Evolutionary conservation across 1,140 invertebrate species (phyloP).

Genomic region (Caenorhabditis inopinata): DNA sequence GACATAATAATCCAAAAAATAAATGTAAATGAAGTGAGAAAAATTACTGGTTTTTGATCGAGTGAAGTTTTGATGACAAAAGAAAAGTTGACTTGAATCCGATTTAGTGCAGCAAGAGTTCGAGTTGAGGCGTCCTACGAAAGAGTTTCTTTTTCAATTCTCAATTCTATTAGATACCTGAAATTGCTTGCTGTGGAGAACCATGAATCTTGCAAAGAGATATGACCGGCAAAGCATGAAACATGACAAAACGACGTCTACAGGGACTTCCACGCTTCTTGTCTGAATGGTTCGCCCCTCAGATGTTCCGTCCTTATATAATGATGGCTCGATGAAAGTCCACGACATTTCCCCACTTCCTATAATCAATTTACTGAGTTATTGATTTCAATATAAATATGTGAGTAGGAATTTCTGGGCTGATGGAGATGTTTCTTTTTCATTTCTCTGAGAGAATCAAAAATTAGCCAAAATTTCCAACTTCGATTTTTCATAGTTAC

Average conservation of each 20-base stretch:
- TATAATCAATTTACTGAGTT: background rate
- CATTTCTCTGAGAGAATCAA: no score
- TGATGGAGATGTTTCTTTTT: no score
- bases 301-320: background rate
- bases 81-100: constrained; percentile 84
- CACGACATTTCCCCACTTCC: background rate
- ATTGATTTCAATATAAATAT: background rate
- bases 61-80: constrained; percentile 99
- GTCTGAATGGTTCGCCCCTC: background rate
- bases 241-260: constrained; percentile 77
- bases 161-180: constrained; percentile 46
- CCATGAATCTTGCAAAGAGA: constrained; percentile 97
- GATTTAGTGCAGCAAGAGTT: constrained; percentile 87
- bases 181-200: constrained; percentile 97
- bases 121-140: constrained; percentile 80
- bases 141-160: background rate
- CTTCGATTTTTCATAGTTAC: no score
- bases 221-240: constrained; percentile 99
- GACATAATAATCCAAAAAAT: constrained; percentile 62
- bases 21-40: constrained; percentile 60
- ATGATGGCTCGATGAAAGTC: background rate
- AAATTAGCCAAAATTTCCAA: no score
- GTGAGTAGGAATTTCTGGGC: no score
- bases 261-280: constrained; percentile 3
- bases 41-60: constrained; percentile 68